These are phyloP conservation scores for Luidia sarsii DNA, from an alignment of 53 echinoderm and acorn worm genomes.

Conservation along the genomic window DNA sequence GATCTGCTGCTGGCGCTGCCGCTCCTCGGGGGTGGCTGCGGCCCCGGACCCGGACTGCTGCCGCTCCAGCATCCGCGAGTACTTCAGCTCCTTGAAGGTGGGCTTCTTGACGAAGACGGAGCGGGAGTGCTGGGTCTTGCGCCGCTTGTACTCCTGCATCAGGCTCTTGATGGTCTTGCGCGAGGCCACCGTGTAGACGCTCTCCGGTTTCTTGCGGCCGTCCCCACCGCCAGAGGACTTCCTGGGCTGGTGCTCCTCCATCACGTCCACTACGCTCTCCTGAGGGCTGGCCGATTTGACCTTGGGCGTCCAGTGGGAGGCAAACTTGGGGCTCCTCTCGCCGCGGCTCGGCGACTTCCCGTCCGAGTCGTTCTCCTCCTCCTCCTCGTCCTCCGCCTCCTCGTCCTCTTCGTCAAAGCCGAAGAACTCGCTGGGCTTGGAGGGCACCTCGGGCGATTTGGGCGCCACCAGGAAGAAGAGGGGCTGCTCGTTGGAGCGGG, in stretches of 20 bases:
- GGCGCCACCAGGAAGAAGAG: slow-evolving; percentile 97
- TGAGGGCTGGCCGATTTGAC: slow-evolving; percentile 65
- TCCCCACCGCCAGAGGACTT: background rate
- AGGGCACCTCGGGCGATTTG: slow-evolving; percentile 64
- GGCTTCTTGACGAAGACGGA: slow-evolving; percentile 97
- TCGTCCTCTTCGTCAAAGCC: slow-evolving; percentile 47
- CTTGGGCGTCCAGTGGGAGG: slow-evolving; percentile 98
- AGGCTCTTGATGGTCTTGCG: slow-evolving; percentile 98
- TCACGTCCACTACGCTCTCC: slow-evolving; percentile 78
- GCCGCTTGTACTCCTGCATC: slow-evolving; percentile 98
- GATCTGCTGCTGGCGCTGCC: slow-evolving; percentile 87
- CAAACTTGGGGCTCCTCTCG: slow-evolving; percentile 78
- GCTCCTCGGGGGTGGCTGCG: slow-evolving; percentile 67
- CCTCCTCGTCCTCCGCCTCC: slow-evolving; percentile 44
- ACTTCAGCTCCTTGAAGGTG: slow-evolving; percentile 95
- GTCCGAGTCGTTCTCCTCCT: slow-evolving; percentile 21
- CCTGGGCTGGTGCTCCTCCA: slow-evolving; percentile 45
- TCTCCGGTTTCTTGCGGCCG: slow-evolving; percentile 43
- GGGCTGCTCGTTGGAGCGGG: slow-evolving; percentile 77
- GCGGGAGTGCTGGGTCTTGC: slow-evolving; percentile 84
- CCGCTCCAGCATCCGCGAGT: slow-evolving; percentile 66
- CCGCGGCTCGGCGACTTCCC: slow-evolving; percentile 15
- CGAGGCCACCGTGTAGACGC: slow-evolving; percentile 88
- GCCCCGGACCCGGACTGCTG: slow-evolving; percentile 19
- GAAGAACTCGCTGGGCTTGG: slow-evolving; percentile 56